Base-by-base conservation (phyloP, 1,140 invertebrate genomes). In the Zophobas atratus region DNA sequence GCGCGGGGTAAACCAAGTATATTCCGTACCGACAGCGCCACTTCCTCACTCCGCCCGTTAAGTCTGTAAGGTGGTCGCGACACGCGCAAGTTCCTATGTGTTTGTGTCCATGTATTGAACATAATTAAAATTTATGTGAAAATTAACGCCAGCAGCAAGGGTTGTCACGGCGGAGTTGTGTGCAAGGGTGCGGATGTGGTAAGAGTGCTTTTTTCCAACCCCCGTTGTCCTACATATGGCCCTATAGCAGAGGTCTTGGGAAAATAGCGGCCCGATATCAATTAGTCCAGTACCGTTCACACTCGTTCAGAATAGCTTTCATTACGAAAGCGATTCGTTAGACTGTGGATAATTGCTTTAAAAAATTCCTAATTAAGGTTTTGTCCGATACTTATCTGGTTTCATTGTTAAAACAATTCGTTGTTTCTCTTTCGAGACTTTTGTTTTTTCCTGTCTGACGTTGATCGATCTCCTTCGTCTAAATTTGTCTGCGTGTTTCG, bases 41-140 rank as follows among this genome's bases (percentile, higher is more conserved):
- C 80, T 77, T 77, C 78, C 76, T 80, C 75, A 70, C 76, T 78
- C 76, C 79, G 77, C 76, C 76, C 73, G 73, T 76, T 55, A 70
- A 70, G 70, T 51, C 75, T 57, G 77, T 63, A 67, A 78, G 77
- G 76, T 67, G 39, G 74, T 63, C 77, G 77, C 73, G 73, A 70
- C 78, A 75, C 74, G 78, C 71, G 78, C 60, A 67, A 67, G 36
- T 67, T 67, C n/a, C 60, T 67, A 32, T 43, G n/a, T 38, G 60
- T 57, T 67, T 51, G 75, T 70, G 75, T 70, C 48, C 32, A 51
- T 67, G 75, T 70, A 70, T 76, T 67, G 63, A 43, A 49, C 60
- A 57, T 76, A 70, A 41, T 70, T 76, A 70, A 67, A 67, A 67
- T 67, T 67, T 41, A 67, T 67, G 60, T 67, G 60, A n/a, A 67